Conservation (phyloP, 2,113 vertebrate species). For the Ramphastos sulfuratus region DNA sequence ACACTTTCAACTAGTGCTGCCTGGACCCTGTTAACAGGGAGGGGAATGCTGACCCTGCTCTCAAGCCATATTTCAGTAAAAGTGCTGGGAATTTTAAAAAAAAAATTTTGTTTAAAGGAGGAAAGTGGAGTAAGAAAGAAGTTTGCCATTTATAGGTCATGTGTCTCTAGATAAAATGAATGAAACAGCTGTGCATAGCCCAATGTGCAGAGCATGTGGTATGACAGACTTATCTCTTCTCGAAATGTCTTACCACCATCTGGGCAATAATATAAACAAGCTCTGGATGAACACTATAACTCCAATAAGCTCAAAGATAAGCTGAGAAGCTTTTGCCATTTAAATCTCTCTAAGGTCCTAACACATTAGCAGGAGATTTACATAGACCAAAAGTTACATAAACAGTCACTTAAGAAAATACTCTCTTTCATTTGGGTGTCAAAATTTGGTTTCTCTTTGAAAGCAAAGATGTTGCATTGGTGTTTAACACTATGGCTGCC, state of each 20-base stretch:
- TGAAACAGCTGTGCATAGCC: neutral
- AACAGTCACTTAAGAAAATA: neutral
- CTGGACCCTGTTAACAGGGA: neutral
- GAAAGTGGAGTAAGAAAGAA: neutral
- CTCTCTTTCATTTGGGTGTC: neutral
- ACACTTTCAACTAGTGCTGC: neutral
- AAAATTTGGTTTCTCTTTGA: neutral
- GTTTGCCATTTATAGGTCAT: neutral
- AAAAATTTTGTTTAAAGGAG: neutral
- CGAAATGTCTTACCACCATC: neutral
- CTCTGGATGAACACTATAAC: neutral
- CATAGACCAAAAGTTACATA: neutral
- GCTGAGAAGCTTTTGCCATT: neutral
- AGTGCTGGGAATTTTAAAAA: neutral
- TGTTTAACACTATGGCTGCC: neutral
- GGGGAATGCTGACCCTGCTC: neutral
- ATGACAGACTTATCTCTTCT: neutral
- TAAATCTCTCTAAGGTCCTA: constrained; percentile 19
- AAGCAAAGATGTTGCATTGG: rapidly evolving
- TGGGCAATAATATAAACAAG: neutral
- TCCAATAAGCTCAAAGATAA: constrained; percentile 31
- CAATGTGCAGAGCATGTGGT: neutral
- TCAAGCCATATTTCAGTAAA: neutral
- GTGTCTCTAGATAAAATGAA: neutral
- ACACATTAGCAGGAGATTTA: neutral